These are phyloP conservation scores for Tachina grossa DNA, from an alignment of 2,888 invertebrate genomes.

Conservation along the genomic window DNA sequence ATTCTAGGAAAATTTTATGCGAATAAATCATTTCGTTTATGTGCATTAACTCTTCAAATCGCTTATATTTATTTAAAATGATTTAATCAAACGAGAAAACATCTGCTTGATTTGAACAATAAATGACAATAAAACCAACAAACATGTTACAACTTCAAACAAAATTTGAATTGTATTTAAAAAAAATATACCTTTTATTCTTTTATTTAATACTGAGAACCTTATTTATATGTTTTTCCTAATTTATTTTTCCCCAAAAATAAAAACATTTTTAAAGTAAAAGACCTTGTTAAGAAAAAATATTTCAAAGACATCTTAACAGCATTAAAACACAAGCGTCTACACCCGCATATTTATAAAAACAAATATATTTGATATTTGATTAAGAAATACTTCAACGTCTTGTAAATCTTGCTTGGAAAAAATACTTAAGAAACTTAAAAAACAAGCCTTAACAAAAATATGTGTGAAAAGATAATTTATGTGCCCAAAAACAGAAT, in stretches of 20 bases:
- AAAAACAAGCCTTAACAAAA: neutral
- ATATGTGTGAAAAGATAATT: neutral
- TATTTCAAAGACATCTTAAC: neutral
- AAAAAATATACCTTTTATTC: slow-evolving; percentile 10
- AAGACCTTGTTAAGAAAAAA: slow-evolving; percentile 34
- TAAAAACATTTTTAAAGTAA: neutral
- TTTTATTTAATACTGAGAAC: neutral
- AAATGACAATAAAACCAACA: slow-evolving; percentile 1
- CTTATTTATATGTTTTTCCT: slow-evolving; percentile 14
- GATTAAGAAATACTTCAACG: neutral
- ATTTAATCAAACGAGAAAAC: neutral
- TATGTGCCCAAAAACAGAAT: neutral
- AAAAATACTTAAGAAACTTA: neutral
- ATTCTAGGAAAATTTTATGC: too few relatives aligned
- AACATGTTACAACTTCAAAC: slow-evolving; percentile 11
- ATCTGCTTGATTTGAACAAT: neutral
- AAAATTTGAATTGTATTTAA: neutral
- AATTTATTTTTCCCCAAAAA: slow-evolving; percentile 4
- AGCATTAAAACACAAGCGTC: neutral
- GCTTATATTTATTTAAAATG: neutral
- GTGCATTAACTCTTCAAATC: neutral
- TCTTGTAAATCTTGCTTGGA: neutral
- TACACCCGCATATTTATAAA: slow-evolving; percentile 14
- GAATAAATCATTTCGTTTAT: neutral
- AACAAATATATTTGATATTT: neutral